Evolutionary conservation across 1,140 invertebrate genomes (phyloP), one percentile per base, ranked within the genome.

Genomic region (Lepidotrigona ventralis): DNA sequence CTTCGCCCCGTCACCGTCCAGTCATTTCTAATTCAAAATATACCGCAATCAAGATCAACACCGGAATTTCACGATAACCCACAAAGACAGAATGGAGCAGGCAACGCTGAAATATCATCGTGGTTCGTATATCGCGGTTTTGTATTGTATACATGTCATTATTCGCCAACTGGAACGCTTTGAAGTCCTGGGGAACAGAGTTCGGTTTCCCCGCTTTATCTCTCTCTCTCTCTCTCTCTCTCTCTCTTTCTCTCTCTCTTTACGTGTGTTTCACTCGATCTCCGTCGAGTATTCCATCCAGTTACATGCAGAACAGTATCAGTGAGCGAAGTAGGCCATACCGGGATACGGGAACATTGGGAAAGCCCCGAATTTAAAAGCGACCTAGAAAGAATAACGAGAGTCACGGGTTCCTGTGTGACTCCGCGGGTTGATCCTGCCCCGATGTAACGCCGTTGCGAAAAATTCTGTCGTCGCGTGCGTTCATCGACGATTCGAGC

Each of bases 101-200:
- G 8, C 23, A 39, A 56, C 17, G 56, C n/a, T 56, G 76, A 63
- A 79, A 83, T 79, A 83, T 58, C 53, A 70, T 19, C 71, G 9
- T 46, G 39, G 39, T 46, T 46, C 39, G 56, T 23, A 21, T 68
- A 63, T 51, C 75, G 56, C 39, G 58, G 64, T 66, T 83, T 74
- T 69, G 69, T 83, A 79, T 86, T 83, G 81, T 83, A 78, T 83
- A 83, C 75, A 78, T 83, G 77, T 83, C 74, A 83, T 83, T 83
- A 83, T 83, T 78, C 75, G 15, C 64, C 64, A 56, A 68, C 39
- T 51, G 54, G 74, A 77, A 19, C 81, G 81, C 81, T 83, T 83
- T 83, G 81, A 83, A 78, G 74, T 83, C 81, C 81, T 70, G 64
- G 9, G 64, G 14, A 81, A 64, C 80, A 63, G 53, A 64, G 73